phyloP scores from a whole-genome alignment of 2,888 invertebrate species.

The Elegia similella region DNA sequence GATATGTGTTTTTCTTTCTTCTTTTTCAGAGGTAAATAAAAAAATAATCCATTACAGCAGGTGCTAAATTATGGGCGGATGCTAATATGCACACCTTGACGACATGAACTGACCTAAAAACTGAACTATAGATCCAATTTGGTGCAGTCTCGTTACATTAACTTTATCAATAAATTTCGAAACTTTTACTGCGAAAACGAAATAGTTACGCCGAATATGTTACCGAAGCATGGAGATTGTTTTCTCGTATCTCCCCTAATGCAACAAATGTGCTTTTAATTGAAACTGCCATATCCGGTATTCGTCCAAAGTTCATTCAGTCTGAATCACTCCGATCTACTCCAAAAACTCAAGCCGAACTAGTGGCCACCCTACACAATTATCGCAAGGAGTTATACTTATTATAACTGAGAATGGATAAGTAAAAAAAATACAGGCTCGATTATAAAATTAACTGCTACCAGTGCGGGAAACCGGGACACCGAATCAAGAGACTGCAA shows the following conservation, averaged over 20 bases:
- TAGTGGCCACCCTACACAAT: constrained; percentile 5
- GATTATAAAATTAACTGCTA: neutral
- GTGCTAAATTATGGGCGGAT: neutral
- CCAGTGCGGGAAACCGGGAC: neutral
- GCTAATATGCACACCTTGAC: neutral
- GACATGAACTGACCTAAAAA: constrained; percentile 1
- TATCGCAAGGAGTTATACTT: neutral
- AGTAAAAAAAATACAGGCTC: neutral
- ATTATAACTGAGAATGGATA: neutral
- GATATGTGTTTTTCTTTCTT: no score
- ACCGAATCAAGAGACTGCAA: neutral
- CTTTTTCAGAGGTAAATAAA: no score
- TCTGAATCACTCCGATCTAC: constrained; percentile 13
- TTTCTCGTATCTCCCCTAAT: neutral
- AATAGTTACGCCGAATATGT: neutral
- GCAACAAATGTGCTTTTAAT: neutral
- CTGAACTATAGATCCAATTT: neutral
- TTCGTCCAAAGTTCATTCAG: constrained; percentile 17
- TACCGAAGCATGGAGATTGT: neutral
- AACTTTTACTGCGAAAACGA: neutral
- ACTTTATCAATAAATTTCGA: neutral
- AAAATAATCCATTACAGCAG: no score
- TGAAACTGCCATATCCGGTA: constrained; percentile 16
- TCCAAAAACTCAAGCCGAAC: constrained; percentile 14
- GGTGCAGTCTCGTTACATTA: neutral